Evolutionary conservation across 2,797 vertebrate species (phyloP).

Genomic region (Monodelphis domestica): DNA sequence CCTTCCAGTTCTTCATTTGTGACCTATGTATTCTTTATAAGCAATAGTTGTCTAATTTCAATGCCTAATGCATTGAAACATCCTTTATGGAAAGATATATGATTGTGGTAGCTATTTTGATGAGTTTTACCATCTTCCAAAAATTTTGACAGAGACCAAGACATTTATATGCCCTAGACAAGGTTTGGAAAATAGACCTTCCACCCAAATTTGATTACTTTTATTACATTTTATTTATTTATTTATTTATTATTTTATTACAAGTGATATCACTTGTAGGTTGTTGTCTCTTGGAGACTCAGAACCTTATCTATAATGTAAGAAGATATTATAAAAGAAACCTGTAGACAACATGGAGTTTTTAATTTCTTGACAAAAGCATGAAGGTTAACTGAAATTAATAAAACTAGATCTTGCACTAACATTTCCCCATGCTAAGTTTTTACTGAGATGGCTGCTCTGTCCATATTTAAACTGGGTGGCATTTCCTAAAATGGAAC

Average conservation of each 20-base stretch:
- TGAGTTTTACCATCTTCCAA: not conserved
- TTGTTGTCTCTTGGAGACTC: not conserved
- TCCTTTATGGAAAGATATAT: not conserved
- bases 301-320: not conserved
- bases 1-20: not conserved
- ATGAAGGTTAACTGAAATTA: not conserved
- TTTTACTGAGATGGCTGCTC: not conserved
- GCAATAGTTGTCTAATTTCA: not conserved
- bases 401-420: not conserved
- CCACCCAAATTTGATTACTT: not conserved
- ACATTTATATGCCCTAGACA: not conserved
- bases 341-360: not conserved
- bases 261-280: not conserved
- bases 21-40: too few species aligned
- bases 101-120: not conserved
- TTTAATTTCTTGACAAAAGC: not conserved
- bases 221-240: too few species aligned
- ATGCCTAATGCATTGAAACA: not conserved
- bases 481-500: not conserved
- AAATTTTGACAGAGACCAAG: not conserved
- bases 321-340: not conserved
- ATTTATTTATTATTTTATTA: too few species aligned
- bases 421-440: not conserved
- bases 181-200: not conserved
- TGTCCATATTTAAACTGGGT: not conserved